phyloP scores from a whole-genome alignment of 2,888 invertebrate genomes.

The Trachelus stipa region DNA sequence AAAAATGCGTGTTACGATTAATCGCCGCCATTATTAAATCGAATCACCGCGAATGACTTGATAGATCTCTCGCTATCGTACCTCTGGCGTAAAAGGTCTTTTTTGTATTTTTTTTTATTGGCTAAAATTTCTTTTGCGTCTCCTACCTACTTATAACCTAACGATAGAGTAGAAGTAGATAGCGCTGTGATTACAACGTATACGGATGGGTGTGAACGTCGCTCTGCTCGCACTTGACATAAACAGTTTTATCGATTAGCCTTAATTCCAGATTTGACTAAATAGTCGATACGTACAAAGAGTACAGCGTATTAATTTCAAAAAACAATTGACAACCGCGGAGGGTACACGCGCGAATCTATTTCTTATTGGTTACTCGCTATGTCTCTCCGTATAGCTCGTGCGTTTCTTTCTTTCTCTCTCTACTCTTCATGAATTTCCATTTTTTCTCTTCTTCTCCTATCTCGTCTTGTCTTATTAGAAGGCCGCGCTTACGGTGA shows the following conservation, averaged over 20 bases:
- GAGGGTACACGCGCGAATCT: slow-evolving; percentile 46
- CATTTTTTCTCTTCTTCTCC: no score
- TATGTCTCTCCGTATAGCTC: slow-evolving; percentile 3
- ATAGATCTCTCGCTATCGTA: no score
- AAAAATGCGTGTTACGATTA: no score
- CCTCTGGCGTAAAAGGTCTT: no score
- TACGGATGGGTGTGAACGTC: slow-evolving; percentile 45
- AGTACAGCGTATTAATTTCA: slow-evolving; percentile 64
- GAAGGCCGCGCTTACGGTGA: slow-evolving; percentile 13
- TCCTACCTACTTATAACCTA: no score
- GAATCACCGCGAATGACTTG: no score
- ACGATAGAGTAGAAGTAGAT: slow-evolving; percentile 30
- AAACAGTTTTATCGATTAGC: slow-evolving; percentile 43
- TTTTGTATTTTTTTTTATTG: no score
- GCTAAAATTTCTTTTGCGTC: no score
- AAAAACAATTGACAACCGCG: slow-evolving; percentile 65
- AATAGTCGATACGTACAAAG: slow-evolving; percentile 47
- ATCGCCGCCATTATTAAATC: no score
- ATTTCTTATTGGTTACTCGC: slow-evolving; percentile 3
- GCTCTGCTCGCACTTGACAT: slow-evolving; percentile 25
- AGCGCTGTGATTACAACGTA: slow-evolving; percentile 45
- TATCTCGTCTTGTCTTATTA: no score
- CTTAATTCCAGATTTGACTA: slow-evolving; percentile 44
- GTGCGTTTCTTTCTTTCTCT: no score
- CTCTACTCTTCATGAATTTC: no score